A percentile compares a stretch with the other conserved stretches of the same genome.
Evolutionary conservation across 1,140 invertebrate species (phyloP).

Genomic region (Drosophila eugracilis): DNA sequence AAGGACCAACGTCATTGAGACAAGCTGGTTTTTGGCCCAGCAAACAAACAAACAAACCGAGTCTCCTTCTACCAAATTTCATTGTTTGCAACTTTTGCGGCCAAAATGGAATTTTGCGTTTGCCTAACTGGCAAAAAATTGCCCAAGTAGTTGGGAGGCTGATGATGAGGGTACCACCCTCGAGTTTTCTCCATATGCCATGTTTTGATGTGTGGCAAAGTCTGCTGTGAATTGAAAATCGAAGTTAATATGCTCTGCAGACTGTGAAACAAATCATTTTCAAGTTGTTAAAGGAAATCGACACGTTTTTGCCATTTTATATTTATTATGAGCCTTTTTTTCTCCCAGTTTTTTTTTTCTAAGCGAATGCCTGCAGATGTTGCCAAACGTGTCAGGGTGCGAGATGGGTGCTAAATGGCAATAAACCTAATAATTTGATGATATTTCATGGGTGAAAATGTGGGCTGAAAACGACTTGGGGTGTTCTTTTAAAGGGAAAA

Average conservation of each 20-base stretch:
- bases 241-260: constrained; percentile 81
- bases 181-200: constrained; percentile 7
- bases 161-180: constrained; percentile 3
- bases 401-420: constrained; percentile 14
- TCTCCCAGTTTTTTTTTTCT: constrained; percentile 27
- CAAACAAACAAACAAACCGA: constrained; percentile 55
- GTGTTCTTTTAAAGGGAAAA: background rate
- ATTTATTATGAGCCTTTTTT: constrained; percentile 78
- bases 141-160: constrained; percentile 42
- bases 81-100: constrained; percentile 66
- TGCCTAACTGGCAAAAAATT: constrained; percentile 72
- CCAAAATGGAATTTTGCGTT: constrained; percentile 73
- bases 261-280: constrained; percentile 84
- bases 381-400: constrained; percentile 57
- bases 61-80: constrained; percentile 16
- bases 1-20: constrained; percentile 80
- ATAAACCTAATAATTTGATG: constrained; percentile 69
- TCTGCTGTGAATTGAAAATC: constrained; percentile 76
- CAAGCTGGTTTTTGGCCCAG: constrained; percentile 46
- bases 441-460: constrained; percentile 54
- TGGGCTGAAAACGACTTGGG: background rate
- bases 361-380: constrained; percentile 64
- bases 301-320: constrained; percentile 84
- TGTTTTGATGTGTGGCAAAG: constrained; percentile 51
- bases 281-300: constrained; percentile 81